Percentiles rank a stretch among this genome's conserved stretches.
phyloP scores from a whole-genome alignment of 2,113 vertebrate genomes.

The Sinocyclocheilus rhinocerous region DNA sequence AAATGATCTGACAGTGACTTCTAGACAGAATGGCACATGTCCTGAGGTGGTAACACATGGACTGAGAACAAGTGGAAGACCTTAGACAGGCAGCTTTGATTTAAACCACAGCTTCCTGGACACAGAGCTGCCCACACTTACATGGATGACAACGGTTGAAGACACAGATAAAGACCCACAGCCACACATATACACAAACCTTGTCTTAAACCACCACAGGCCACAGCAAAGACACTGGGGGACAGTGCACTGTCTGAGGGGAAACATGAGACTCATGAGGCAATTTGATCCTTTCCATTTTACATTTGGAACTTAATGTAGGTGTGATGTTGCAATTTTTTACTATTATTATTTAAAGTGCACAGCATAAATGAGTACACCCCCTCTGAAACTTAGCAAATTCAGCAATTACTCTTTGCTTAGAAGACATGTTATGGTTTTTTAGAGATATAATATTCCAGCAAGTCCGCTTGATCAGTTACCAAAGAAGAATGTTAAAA shows the following conservation, averaged over 20 bases:
- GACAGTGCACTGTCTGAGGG: slow-evolving; percentile 21
- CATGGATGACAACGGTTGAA: slow-evolving; percentile 18
- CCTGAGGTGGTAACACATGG: background rate
- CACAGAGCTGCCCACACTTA: slow-evolving; percentile 60
- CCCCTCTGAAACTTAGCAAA: no score
- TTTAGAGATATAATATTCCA: no score
- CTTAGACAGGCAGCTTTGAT: slow-evolving; percentile 5
- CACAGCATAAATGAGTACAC: no score
- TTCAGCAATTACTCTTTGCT: no score
- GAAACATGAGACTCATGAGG: background rate
- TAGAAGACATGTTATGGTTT: no score
- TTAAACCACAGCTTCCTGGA: slow-evolving; percentile 67
- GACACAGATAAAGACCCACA: slow-evolving; percentile 28
- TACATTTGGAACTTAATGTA: background rate
- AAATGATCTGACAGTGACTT: background rate
- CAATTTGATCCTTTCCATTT: background rate
- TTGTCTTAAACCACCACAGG: slow-evolving; percentile 22
- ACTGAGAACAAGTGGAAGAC: background rate
- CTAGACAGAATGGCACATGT: background rate
- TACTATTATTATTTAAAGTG: background rate
- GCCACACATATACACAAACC: slow-evolving; percentile 54
- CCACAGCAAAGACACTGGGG: slow-evolving; percentile 68
- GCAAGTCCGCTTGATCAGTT: no score
- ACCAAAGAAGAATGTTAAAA: no score
- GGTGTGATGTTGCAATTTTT: background rate